Evolutionary conservation across 64 coral and sea anemone species (phyloP), one percentile per base, ranked within the genome.

Genomic region (Cladopsammia gracilis): DNA sequence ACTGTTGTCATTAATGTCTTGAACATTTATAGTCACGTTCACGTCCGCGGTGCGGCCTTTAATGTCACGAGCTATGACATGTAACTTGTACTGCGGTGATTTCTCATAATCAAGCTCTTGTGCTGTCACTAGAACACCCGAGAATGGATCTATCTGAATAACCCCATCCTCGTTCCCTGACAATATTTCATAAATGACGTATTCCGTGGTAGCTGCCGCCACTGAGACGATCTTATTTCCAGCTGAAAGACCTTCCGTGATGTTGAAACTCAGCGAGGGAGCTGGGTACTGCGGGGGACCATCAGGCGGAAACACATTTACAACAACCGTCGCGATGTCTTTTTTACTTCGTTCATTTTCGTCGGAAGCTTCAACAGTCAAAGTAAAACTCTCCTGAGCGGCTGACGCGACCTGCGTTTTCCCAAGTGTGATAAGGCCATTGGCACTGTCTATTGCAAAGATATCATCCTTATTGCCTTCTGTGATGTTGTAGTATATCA

Each of bases 111-210:
- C 91, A 1, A 93, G 51, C 42, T 77, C 72, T 22, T 70, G 47
- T 3, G 74, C 71, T 3, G 91, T 73, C 14, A 93, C 62, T 4
- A 93, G 26, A 74, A 78, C 68, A 0, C 91, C 91, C 13, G 91
- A 93, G 81, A 87, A 85, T 58, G 43, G 23, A 75, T 93, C 91
- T 48, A 93, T 93, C 9, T 24, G 11, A 57, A 93, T 66, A 15
- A 76, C 83, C 3, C 72, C 72, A 64, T 77, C 91, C 5, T 93
- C 82, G 23, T 93, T 93, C 1, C 91, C 91, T 42, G 80, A 76
- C 48, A 93, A 10, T 67, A 93, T 93, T 0, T 78, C 11, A 16
- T 86, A 93, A 15, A 62, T 78, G 25, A 93, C 59, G 19, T 77
- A 71, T 54, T 74, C 60, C 12, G 73, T 77, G 15, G 91, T 78